Conservation (phyloP, 2,113 vertebrate species). For the Zootoca vivipara region DNA sequence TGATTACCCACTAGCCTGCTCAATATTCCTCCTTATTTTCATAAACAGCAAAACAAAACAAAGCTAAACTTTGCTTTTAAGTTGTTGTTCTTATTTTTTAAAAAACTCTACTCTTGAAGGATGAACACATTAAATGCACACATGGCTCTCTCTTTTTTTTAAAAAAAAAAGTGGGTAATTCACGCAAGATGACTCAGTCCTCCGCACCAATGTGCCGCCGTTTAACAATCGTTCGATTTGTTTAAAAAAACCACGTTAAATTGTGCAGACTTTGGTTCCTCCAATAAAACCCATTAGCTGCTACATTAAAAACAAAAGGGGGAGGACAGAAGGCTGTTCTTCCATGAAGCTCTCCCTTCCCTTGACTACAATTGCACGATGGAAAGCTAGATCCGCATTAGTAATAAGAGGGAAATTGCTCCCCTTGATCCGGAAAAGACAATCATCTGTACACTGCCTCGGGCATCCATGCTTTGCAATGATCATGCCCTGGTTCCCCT, state of each 20-base stretch:
- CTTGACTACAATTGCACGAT: not conserved
- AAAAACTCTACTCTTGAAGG: too few relatives aligned
- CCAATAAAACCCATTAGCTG: not conserved
- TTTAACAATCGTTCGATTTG: not conserved
- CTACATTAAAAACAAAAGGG: not conserved
- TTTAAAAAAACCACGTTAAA: not conserved
- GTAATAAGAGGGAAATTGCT: too few relatives aligned
- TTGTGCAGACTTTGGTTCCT: not conserved
- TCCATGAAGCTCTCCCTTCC: not conserved
- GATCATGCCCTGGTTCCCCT: rapidly evolving
- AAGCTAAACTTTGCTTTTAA: too few relatives aligned
- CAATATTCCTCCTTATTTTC: not conserved
- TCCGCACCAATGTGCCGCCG: not conserved
- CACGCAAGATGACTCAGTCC: too few relatives aligned
- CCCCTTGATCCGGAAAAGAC: not conserved
- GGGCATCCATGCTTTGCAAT: rapidly evolving
- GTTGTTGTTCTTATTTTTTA: too few relatives aligned
- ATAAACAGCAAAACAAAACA: not conserved
- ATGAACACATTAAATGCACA: not conserved
- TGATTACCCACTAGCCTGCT: not conserved
- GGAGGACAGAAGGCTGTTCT: not conserved
- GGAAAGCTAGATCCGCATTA: not conserved
- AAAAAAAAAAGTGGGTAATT: not conserved
- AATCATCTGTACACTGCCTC: rapidly evolving
- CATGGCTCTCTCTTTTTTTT: not conserved